Evolutionary conservation across 2,888 invertebrate species (phyloP).

Genomic region (Drosophila prostipennis): DNA sequence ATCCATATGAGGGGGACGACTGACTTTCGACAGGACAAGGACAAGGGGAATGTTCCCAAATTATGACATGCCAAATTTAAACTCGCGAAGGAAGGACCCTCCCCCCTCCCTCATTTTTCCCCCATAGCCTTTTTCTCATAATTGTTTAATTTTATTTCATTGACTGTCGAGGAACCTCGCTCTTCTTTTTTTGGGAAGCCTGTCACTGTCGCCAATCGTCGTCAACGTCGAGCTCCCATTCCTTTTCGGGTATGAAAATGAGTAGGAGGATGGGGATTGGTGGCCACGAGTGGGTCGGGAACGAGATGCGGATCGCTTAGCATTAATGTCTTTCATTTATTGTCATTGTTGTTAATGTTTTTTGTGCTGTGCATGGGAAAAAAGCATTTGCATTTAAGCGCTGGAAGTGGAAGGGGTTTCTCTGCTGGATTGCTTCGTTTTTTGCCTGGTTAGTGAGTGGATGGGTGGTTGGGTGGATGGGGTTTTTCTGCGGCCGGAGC

Average conservation of each 20-base stretch:
- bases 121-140: conserved; percentile 32
- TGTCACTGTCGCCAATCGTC: conserved; percentile 33
- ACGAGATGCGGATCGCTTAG: conserved; percentile 62
- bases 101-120: too few relatives aligned
- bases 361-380: conserved; percentile 72
- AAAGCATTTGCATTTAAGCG: conserved; percentile 76
- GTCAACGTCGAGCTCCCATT: conserved; percentile 29
- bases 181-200: conserved; percentile 9
- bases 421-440: too few relatives aligned
- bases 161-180: conserved; percentile 58
- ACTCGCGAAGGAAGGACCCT: background rate
- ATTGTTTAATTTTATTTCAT: conserved; percentile 75
- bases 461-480: background rate
- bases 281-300: background rate
- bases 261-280: background rate
- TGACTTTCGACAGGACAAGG: too few relatives aligned
- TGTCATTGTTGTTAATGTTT: conserved; percentile 70
- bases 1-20: background rate
- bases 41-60: conserved; percentile 5
- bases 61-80: conserved; percentile 22
- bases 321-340: conserved; percentile 77
- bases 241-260: background rate
- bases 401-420: background rate
- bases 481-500: conserved; percentile 24
- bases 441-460: background rate